Conservation (phyloP, 2,797 vertebrate species). For the Pyrocephalus nanus region DNA sequence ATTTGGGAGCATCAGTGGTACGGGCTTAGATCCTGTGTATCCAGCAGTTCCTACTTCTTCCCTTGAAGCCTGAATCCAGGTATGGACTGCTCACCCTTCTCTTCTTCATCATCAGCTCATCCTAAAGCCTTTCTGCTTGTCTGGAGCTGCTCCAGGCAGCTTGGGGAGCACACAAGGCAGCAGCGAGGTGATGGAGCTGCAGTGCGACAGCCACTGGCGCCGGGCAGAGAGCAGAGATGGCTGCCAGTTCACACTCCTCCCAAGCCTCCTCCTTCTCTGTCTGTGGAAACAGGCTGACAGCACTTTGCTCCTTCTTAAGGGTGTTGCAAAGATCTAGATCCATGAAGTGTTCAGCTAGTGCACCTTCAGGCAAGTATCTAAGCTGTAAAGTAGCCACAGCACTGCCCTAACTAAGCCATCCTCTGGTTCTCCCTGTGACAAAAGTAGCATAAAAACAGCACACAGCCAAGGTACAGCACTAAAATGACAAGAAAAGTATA, state of each 20-base stretch:
- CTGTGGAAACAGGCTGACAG: not conserved
- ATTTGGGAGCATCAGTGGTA: not conserved
- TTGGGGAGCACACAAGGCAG: not conserved
- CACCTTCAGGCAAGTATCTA: not conserved
- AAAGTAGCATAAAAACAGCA: not conserved
- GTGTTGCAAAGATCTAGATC: not conserved
- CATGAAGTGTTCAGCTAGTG: not conserved
- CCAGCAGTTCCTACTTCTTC: not conserved
- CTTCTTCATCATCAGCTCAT: not conserved
- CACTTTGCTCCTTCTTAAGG: not conserved
- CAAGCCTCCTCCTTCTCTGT: not conserved
- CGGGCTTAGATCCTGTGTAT: not conserved
- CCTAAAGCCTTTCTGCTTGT: not conserved
- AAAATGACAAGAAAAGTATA: not conserved
- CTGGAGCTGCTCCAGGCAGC: not conserved
- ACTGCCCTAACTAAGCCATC: not conserved
- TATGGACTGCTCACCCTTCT: not conserved
- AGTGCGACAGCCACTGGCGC: not conserved
- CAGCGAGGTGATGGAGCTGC: not conserved
- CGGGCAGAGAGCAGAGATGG: not conserved
- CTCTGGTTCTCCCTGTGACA: not conserved
- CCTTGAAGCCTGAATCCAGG: not conserved
- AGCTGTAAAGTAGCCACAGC: not conserved
- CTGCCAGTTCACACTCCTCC: not conserved
- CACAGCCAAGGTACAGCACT: not conserved